These are phyloP conservation scores for Orientallactaga sibirica DNA, from an alignment of 2,797 vertebrate species.

Conservation along the genomic window DNA sequence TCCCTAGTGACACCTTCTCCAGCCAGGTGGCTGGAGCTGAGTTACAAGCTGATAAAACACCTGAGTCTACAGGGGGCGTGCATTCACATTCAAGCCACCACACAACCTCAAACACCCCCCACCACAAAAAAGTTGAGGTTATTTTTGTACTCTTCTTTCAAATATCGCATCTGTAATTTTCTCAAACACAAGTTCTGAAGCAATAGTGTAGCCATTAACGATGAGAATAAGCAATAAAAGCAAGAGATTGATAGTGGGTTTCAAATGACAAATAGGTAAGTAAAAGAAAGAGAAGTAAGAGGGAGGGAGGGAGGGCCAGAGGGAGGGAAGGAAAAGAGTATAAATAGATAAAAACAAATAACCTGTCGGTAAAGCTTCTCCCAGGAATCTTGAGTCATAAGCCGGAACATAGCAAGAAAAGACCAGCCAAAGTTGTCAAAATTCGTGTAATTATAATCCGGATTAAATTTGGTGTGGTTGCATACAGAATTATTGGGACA, in stretches of 20 bases:
- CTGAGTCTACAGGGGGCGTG: too few relatives aligned
- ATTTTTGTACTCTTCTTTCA: not conserved
- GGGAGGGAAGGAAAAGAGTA: not conserved
- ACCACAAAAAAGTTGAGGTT: not conserved
- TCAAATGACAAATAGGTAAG: conserved; percentile 6
- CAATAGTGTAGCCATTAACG: not conserved
- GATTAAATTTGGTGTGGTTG: conserved; percentile 88
- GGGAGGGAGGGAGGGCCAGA: not conserved
- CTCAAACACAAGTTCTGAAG: conserved; percentile 28
- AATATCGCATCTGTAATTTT: not conserved
- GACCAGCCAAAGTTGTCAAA: conserved; percentile 98
- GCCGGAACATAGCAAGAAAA: conserved; percentile 95
- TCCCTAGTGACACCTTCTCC: too few relatives aligned
- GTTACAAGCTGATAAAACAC: too few relatives aligned
- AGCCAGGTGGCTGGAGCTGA: too few relatives aligned
- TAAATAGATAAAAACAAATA: not conserved
- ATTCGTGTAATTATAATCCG: conserved; percentile 96
- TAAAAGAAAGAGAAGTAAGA: not conserved
- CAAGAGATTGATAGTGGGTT: not conserved
- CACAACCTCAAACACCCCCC: too few relatives aligned
- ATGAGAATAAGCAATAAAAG: not conserved
- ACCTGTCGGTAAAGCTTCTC: conserved; percentile 97
- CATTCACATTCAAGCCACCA: too few relatives aligned
- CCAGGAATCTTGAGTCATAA: conserved; percentile 98
- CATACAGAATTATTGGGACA: conserved; percentile 92